Conservation (phyloP, 2,797 vertebrate genomes). For the Pachyuromys duprasi region DNA sequence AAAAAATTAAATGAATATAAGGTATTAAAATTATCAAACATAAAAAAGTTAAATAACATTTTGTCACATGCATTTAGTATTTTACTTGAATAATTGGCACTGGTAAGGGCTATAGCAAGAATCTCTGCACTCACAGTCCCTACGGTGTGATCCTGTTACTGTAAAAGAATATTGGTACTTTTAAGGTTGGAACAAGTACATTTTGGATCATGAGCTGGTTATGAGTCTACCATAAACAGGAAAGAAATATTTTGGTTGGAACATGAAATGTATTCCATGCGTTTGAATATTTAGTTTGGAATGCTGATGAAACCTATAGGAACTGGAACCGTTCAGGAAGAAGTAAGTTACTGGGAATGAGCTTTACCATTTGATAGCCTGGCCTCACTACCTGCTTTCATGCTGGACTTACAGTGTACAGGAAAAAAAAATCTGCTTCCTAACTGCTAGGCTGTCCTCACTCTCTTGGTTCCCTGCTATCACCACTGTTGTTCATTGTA, state of each 20-base stretch:
- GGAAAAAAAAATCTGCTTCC: background rate
- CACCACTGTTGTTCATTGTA: background rate
- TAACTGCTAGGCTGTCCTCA: background rate
- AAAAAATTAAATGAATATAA: constrained; percentile 19
- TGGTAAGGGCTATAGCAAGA: background rate
- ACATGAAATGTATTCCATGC: background rate
- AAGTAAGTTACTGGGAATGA: background rate
- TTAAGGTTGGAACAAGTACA: background rate
- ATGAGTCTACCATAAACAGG: background rate
- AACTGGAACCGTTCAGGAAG: background rate
- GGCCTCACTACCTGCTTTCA: background rate
- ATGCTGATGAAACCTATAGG: background rate
- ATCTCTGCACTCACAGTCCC: too few relatives aligned
- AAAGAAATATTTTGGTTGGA: background rate
- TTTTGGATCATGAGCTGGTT: background rate
- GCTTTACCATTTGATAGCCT: background rate
- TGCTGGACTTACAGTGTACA: background rate
- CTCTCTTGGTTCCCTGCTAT: rapidly evolving
- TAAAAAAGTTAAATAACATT: background rate
- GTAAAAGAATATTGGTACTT: background rate
- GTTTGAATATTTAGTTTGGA: background rate
- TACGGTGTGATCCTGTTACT: background rate
- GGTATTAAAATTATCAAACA: background rate
- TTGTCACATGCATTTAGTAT: background rate
- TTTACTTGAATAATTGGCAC: background rate